Evolutionary conservation across 2,888 invertebrate species (phyloP).

Genomic region (Diplolepis rosae): DNA sequence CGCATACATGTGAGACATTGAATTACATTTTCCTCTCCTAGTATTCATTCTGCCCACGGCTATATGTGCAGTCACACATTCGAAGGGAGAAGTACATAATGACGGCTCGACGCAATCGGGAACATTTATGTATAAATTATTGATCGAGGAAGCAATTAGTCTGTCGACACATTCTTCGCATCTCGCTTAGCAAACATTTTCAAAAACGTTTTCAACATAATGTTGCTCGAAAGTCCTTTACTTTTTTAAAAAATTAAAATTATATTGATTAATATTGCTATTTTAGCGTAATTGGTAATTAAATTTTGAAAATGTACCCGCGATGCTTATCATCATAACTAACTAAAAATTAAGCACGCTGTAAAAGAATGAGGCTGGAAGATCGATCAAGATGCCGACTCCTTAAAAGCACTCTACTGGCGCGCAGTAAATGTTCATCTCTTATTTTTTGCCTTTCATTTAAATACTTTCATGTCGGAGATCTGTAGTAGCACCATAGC

Average conservation of each 20-base stretch:
- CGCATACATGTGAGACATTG: constrained; percentile 31
- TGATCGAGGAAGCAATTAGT: constrained; percentile 4
- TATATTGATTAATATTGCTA: too few relatives aligned
- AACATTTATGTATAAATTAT: neutral
- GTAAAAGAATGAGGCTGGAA: constrained; percentile 20
- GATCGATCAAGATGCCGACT: constrained; percentile 27
- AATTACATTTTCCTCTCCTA: constrained; percentile 22
- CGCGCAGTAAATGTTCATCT: constrained; percentile 15
- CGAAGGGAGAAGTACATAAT: neutral
- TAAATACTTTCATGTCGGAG: constrained; percentile 28
- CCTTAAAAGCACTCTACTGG: neutral
- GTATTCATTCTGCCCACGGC: too few relatives aligned
- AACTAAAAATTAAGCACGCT: neutral
- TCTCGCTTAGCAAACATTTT: neutral
- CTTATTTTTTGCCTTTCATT: constrained; percentile 14
- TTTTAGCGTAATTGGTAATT: neutral
- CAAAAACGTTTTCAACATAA: too few relatives aligned
- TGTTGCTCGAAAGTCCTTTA: too few relatives aligned
- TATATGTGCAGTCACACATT: too few relatives aligned
- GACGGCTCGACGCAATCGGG: neutral
- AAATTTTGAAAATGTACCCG: neutral
- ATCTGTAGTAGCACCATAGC: constrained; percentile 7
- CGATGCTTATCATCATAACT: neutral
- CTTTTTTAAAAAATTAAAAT: too few relatives aligned
- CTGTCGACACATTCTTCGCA: neutral